These are phyloP conservation scores for Aspidiotus rigidus DNA, from an alignment of 2,888 invertebrate species.

Conservation along the genomic window DNA sequence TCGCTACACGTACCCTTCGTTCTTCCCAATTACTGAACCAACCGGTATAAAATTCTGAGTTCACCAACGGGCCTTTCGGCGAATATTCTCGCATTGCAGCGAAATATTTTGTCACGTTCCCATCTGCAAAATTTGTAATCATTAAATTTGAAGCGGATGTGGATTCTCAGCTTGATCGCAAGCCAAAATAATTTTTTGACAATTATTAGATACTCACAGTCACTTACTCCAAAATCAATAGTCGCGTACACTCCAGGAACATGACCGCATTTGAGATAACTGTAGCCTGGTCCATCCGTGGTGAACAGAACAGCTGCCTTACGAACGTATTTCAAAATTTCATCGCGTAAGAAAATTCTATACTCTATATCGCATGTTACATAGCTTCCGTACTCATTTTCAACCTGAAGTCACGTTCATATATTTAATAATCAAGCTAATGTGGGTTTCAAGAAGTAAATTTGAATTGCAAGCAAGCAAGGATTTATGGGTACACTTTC, in stretches of 20 bases:
- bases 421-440: too few relatives aligned
- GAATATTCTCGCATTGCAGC: neutral
- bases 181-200: too few relatives aligned
- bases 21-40: slow-evolving; percentile 83
- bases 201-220: neutral
- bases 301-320: slow-evolving; percentile 68
- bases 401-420: slow-evolving; percentile 49
- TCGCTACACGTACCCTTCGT: too few relatives aligned
- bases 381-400: slow-evolving; percentile 90
- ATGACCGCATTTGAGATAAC: slow-evolving; percentile 55
- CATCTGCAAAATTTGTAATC: neutral
- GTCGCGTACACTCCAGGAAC: slow-evolving; percentile 64
- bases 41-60: slow-evolving; percentile 85
- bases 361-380: slow-evolving; percentile 61
- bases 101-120: neutral
- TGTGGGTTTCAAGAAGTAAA: too few relatives aligned
- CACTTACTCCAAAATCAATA: slow-evolving; percentile 61
- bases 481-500: too few relatives aligned
- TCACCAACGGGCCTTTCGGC: slow-evolving; percentile 65
- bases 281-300: slow-evolving; percentile 60
- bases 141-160: neutral
- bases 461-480: too few relatives aligned
- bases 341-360: slow-evolving; percentile 56
- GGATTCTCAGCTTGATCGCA: neutral
- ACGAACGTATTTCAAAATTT: slow-evolving; percentile 51